Conservation (phyloP, 1,140 invertebrate species). For the Polyergus mexicanus region DNA sequence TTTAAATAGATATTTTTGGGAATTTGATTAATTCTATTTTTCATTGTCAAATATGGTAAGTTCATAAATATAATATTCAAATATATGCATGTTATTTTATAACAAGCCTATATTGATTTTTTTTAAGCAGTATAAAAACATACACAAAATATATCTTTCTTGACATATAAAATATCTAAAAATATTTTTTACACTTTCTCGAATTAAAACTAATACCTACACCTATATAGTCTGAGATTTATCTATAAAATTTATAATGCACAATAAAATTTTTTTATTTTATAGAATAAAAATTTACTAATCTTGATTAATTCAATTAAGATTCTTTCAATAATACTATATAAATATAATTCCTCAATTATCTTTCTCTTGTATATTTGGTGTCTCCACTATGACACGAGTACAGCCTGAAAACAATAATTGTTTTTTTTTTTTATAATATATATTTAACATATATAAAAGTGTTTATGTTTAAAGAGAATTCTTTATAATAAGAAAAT, state of each 20-base stretch:
- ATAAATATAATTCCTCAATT: constrained; percentile 61
- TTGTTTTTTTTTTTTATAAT: constrained; percentile 68
- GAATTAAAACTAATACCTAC: constrained; percentile 7
- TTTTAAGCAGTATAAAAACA: constrained; percentile 30
- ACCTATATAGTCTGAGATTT: background rate
- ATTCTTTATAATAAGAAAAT: constrained; percentile 40
- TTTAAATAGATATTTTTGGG: background rate
- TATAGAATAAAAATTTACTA: constrained; percentile 26
- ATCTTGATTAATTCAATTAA: constrained; percentile 39
- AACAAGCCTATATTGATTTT: background rate
- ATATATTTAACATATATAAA: constrained; percentile 41
- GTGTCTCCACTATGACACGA: constrained; percentile 69
- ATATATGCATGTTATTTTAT: background rate
- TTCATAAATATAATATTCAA: constrained; percentile 17
- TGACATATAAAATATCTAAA: constrained; percentile 46
- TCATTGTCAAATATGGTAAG: constrained; percentile 16
- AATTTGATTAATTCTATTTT: constrained; percentile 2
- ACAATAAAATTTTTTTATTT: background rate
- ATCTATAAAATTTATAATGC: background rate
- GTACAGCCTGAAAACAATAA: constrained; percentile 79
- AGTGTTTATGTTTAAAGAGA: constrained; percentile 52
- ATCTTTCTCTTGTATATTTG: constrained; percentile 70
- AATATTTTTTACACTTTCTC: constrained; percentile 30
- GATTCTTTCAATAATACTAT: constrained; percentile 16
- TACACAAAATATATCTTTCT: constrained; percentile 28